Evolutionary conservation across 2,888 invertebrate species (phyloP).

Genomic region (Caradrina kadenii): DNA sequence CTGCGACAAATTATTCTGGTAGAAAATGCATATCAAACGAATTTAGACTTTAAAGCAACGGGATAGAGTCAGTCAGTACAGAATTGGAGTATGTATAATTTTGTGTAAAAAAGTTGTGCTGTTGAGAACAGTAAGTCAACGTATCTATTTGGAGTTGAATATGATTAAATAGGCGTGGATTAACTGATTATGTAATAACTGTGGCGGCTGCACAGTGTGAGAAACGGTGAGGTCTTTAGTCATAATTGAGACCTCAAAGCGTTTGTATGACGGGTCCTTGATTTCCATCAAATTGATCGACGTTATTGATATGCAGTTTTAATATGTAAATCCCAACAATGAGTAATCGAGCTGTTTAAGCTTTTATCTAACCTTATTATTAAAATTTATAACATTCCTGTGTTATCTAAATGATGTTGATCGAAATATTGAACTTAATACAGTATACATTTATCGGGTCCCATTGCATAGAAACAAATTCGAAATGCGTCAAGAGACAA

Average conservation of each 20-base stretch:
- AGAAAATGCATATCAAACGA: constrained; percentile 46
- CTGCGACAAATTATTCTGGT: constrained; percentile 68
- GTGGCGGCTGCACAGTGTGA: constrained; percentile 52
- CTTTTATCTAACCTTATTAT: constrained; percentile 28
- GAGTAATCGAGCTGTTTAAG: constrained; percentile 33
- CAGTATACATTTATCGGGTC: not conserved
- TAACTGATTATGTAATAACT: constrained; percentile 66
- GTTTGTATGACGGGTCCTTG: constrained; percentile 37
- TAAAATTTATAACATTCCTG: constrained; percentile 32
- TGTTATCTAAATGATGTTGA: constrained; percentile 3
- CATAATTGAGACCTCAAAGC: constrained; percentile 57
- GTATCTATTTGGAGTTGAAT: constrained; percentile 51
- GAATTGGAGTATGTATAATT: constrained; percentile 7
- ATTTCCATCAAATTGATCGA: constrained; percentile 47
- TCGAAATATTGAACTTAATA: constrained; percentile 15
- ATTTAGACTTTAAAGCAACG: constrained; percentile 57
- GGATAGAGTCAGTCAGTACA: constrained; percentile 7
- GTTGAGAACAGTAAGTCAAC: constrained; percentile 50
- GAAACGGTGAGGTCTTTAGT: constrained; percentile 32
- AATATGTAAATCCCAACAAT: constrained; percentile 29
- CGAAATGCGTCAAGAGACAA: not conserved
- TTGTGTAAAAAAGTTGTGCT: constrained; percentile 41
- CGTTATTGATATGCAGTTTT: constrained; percentile 37
- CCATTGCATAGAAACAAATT: not conserved
- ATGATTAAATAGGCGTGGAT: constrained; percentile 72